Evolutionary conservation across 2,113 vertebrate genomes (phyloP), one percentile per base, ranked within the genome.

Genomic region (Cyrtonyx montezumae): DNA sequence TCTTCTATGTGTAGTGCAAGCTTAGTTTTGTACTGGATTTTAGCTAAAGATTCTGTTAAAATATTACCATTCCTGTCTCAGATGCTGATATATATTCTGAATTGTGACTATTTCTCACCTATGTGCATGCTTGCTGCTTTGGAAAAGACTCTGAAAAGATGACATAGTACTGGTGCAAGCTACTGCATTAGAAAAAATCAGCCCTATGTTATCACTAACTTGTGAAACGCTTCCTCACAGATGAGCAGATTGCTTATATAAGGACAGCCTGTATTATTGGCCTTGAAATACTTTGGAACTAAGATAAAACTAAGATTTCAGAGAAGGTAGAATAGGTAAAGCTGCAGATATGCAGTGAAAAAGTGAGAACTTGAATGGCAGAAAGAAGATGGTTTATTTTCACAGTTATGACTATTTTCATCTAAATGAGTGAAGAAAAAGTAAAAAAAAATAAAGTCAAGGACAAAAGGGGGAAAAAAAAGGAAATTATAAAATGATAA

Each of bases 241-340:
- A 55, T 16, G 10, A 93, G 34, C 23, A 87, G 45, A 77, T 73
- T 79, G 42, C 25, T 89, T 87, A 74, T 37, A 9, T 34, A 71
- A 84, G 18, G 18, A 42, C 30, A 51, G 25, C 55, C 67, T 82
- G 13, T 46, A 75, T 87, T 92, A 79, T 69, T 91, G 84, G 28
- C 75, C n/a, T 23, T 71, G 61, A 40, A 94, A 91, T 71, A 66
- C 63, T 96, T 77, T 77, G 25, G 92, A 84, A 46, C 69, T 91
- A 85, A 82, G 55, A 28, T 83, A 82, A 96, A 45, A 1, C 8
- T 85, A 93, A 87, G 74, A 71, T 56, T 51, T 84, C 71, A 80
- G 75, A 91, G 75, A 40, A 89, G 23, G 26, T 65, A 62, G 40
- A 87, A 92, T 62, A 40, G 40, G 40, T 40, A 12, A 40, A 40